Conservation (phyloP, 2,113 vertebrate species). For the Oreochromis spilurus region DNA sequence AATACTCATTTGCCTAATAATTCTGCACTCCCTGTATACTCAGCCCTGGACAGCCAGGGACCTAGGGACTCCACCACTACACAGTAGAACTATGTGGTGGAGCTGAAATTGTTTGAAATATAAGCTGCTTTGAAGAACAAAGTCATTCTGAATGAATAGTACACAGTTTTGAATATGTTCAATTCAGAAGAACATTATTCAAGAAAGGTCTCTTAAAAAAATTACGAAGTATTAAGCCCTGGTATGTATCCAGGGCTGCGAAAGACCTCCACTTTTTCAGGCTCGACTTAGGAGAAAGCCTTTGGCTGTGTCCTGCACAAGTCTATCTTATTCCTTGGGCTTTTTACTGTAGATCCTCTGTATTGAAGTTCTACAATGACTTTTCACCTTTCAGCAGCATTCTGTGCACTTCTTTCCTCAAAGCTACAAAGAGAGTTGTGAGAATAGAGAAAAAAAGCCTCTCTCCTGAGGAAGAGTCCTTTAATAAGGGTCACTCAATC, state of each 20-base stretch:
- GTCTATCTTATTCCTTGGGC: not conserved
- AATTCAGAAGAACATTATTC: not conserved
- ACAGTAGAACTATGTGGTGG: not conserved
- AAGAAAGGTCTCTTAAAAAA: not conserved
- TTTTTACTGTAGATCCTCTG: not conserved
- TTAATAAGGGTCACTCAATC: not conserved
- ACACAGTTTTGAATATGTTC: not conserved
- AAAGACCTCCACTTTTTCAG: not conserved
- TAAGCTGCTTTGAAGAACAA: not conserved
- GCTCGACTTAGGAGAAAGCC: not conserved
- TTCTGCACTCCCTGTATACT: too few relatives aligned
- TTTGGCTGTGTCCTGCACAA: not conserved
- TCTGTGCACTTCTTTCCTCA: not conserved
- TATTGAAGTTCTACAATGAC: not conserved
- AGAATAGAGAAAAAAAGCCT: not conserved
- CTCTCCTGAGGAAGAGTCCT: not conserved
- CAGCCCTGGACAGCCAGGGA: not conserved
- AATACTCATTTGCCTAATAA: too few relatives aligned
- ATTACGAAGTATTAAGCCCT: not conserved
- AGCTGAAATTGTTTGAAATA: not conserved
- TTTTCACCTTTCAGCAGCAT: not conserved
- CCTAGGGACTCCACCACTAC: not conserved
- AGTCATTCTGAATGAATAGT: not conserved
- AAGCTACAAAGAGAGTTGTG: not conserved
- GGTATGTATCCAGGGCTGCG: not conserved